These are phyloP conservation scores for Diarsia rubi DNA, from an alignment of 2,888 invertebrate species.

Conservation along the genomic window DNA sequence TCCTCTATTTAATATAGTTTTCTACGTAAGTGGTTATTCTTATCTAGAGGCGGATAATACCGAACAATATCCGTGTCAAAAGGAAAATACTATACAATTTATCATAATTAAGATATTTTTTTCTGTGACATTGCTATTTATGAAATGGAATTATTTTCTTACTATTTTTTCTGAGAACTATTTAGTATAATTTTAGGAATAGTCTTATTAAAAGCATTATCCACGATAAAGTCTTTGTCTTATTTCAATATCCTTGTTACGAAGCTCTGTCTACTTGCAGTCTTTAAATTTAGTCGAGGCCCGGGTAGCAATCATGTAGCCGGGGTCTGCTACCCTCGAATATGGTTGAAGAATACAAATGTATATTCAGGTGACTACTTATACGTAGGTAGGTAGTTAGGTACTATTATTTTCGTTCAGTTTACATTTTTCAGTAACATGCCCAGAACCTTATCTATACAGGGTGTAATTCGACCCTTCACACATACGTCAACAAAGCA, in stretches of 20 bases:
- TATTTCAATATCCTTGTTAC: not conserved
- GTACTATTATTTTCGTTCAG: not conserved
- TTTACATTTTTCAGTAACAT: not conserved
- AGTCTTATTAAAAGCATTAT: not conserved
- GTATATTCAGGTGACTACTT: not conserved
- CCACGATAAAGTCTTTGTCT: not conserved
- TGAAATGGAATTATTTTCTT: constrained; percentile 18
- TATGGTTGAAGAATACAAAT: not conserved
- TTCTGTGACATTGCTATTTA: constrained; percentile 31
- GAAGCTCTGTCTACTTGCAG: not conserved
- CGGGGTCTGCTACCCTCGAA: not conserved
- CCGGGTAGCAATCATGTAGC: too few relatives aligned
- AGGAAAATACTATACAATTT: constrained; percentile 37
- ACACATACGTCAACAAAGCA: too few relatives aligned
- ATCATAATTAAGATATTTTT: constrained; percentile 34
- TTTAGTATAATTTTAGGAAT: constrained; percentile 2
- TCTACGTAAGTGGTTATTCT: constrained; percentile 22
- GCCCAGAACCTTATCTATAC: not conserved
- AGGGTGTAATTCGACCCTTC: too few relatives aligned
- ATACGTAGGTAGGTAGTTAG: too few relatives aligned
- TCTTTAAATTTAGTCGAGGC: not conserved
- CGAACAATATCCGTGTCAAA: constrained; percentile 44
- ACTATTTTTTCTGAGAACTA: constrained; percentile 35
- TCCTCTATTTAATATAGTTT: constrained; percentile 40
- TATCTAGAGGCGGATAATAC: constrained; percentile 40